Percentiles rank a stretch among this genome's conserved stretches.
Evolutionary conservation across 2,113 vertebrate genomes (phyloP).

Genomic region (Odontesthes bonariensis): DNA sequence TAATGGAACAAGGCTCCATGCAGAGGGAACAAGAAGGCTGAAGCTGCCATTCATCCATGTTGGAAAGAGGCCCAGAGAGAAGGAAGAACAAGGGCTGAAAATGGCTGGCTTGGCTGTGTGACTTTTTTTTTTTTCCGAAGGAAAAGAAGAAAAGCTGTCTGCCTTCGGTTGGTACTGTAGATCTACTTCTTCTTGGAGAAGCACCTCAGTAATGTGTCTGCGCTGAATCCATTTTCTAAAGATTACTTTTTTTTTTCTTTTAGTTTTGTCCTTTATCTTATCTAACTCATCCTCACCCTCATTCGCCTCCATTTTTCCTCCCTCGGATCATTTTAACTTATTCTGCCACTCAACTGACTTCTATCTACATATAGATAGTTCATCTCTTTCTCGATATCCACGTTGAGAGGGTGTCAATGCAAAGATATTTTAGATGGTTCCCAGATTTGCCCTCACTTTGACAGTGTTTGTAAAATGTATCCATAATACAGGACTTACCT

Average conservation of each 20-base stretch:
- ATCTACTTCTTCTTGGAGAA: slow-evolving; percentile 51
- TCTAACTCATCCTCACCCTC: slow-evolving; percentile 26
- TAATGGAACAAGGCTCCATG: slow-evolving; percentile 66
- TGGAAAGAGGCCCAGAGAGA: slow-evolving; percentile 58
- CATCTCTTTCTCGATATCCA: slow-evolving; percentile 16
- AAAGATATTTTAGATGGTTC: slow-evolving; percentile 30
- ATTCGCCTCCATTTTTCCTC: not conserved
- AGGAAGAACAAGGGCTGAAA: slow-evolving; percentile 42
- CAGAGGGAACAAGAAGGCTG: slow-evolving; percentile 49
- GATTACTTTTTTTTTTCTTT: slow-evolving; percentile 11
- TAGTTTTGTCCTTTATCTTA: slow-evolving; percentile 42
- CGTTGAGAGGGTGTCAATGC: slow-evolving; percentile 4
- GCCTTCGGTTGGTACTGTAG: slow-evolving; percentile 21
- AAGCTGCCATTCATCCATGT: slow-evolving; percentile 65
- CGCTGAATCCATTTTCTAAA: not conserved
- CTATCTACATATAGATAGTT: slow-evolving; percentile 36
- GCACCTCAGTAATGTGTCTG: slow-evolving; percentile 29
- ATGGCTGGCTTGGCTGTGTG: slow-evolving; percentile 53
- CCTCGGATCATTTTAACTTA: slow-evolving; percentile 42
- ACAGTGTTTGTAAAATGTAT: slow-evolving; percentile 24
- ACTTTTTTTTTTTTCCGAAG: slow-evolving; percentile 33
- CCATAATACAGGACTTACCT: slow-evolving; percentile 29
- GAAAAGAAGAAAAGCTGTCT: slow-evolving; percentile 41
- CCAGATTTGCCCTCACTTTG: slow-evolving; percentile 38
- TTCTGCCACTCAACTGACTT: slow-evolving; percentile 27